A percentile compares a stretch with the other conserved stretches of the same genome.
These are phyloP conservation scores for Eremobia ochroleuca DNA, from an alignment of 2,888 invertebrate species.

Conservation along the genomic window DNA sequence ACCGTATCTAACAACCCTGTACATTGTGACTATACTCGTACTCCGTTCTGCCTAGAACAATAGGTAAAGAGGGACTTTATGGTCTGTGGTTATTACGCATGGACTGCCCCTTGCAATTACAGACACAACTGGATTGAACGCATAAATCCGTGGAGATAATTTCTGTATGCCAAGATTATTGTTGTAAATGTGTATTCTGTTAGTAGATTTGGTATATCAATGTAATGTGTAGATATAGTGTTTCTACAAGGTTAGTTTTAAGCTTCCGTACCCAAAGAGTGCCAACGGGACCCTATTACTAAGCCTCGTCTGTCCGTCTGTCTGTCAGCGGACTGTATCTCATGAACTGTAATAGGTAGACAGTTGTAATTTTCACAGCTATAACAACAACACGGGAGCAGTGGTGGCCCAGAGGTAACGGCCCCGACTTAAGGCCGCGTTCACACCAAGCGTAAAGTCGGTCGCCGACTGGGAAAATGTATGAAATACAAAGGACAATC, in stretches of 20 bases:
- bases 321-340: no score
- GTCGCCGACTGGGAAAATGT: no score
- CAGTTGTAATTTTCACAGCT: no score
- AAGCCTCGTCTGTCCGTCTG: no score
- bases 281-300: no score
- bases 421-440: no score
- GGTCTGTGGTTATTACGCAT: constrained; percentile 23
- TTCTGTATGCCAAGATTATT: not conserved
- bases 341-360: no score
- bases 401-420: no score
- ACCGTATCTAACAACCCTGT: not conserved
- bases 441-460: no score
- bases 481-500: no score
- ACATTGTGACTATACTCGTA: constrained; percentile 8
- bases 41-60: constrained; percentile 12
- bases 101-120: constrained; percentile 19
- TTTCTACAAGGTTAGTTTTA: not conserved
- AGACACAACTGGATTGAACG: constrained; percentile 2
- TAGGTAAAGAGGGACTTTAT: constrained; percentile 15
- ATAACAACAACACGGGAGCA: no score
- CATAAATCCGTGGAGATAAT: constrained; percentile 5
- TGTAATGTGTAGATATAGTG: not conserved
- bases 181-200: not conserved
- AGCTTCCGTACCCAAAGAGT: no score
- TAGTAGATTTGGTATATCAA: not conserved